phyloP scores from a whole-genome alignment of 2,888 invertebrate species.

The Dendrolimus houi region DNA sequence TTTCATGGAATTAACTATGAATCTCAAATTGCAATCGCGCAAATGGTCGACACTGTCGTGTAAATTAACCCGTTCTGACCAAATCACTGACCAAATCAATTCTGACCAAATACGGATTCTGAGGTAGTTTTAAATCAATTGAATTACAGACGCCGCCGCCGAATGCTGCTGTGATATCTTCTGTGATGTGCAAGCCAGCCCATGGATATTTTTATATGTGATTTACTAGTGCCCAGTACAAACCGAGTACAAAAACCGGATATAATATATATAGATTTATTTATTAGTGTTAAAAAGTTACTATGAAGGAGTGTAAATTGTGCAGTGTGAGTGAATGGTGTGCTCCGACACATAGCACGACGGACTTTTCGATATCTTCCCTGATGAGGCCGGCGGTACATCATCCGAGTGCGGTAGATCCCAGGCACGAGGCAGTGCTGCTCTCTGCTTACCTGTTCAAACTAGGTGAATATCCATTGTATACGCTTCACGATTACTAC shows the following conservation, averaged over 20 bases:
- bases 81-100: too few relatives aligned
- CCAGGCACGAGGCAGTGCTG: conserved; percentile 61
- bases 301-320: conserved; percentile 71
- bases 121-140: conserved; percentile 15
- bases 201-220: conserved; percentile 74
- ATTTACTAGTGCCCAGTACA: conserved; percentile 75
- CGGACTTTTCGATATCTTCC: conserved; percentile 69
- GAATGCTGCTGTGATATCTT: conserved; percentile 69
- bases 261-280: conserved; percentile 38
- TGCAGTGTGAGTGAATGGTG: conserved; percentile 68
- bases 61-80: neutral
- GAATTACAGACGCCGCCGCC: conserved; percentile 48
- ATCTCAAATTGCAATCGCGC: neutral
- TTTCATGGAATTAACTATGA: neutral
- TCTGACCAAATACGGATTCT: too few relatives aligned
- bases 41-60: conserved; percentile 3
- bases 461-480: conserved; percentile 73
- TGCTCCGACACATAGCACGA: conserved; percentile 43
- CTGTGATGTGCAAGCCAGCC: conserved; percentile 70
- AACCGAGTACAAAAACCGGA: conserved; percentile 76
- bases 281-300: conserved; percentile 44
- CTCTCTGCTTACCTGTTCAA: conserved; percentile 72
- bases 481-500: conserved; percentile 66
- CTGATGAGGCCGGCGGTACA: conserved; percentile 64
- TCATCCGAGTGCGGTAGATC: conserved; percentile 51